phyloP scores from a whole-genome alignment of 1,140 invertebrate species.

The Panulirus ornatus region DNA sequence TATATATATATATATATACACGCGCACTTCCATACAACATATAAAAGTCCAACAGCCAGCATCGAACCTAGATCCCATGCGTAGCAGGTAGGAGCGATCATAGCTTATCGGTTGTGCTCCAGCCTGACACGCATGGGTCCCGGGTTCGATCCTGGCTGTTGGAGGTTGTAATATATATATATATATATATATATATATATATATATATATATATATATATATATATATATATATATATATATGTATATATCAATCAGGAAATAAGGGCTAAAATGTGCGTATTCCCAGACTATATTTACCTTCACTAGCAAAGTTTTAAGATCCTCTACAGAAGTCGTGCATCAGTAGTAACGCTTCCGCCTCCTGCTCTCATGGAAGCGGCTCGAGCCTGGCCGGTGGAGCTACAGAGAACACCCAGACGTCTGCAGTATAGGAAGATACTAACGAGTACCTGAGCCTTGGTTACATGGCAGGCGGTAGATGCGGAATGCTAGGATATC shows the following conservation, averaged over 20 bases:
- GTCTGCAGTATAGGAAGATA: too few species aligned
- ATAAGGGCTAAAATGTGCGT: background rate
- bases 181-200: slow-evolving; percentile 22
- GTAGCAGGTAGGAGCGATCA: background rate
- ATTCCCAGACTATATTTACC: background rate
- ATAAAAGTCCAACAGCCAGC: too few species aligned
- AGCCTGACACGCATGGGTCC: too few species aligned
- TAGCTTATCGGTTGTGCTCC: background rate
- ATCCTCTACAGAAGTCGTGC: background rate
- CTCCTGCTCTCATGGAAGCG: too few species aligned
- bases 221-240: slow-evolving; percentile 31
- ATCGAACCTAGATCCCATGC: background rate
- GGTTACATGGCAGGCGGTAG: too few species aligned
- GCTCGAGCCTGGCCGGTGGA: too few species aligned
- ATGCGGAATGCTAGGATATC: too few species aligned
- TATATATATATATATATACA: too few species aligned
- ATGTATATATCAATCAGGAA: background rate
- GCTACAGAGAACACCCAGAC: too few species aligned
- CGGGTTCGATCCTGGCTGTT: background rate
- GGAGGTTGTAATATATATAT: slow-evolving; percentile 8
- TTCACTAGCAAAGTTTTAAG: background rate
- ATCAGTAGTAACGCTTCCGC: background rate
- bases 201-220: background rate
- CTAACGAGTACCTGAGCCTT: too few species aligned
- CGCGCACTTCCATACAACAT: too few species aligned